Evolutionary conservation across 2,888 invertebrate genomes (phyloP).

Genomic region (Chrysina gloriosa): DNA sequence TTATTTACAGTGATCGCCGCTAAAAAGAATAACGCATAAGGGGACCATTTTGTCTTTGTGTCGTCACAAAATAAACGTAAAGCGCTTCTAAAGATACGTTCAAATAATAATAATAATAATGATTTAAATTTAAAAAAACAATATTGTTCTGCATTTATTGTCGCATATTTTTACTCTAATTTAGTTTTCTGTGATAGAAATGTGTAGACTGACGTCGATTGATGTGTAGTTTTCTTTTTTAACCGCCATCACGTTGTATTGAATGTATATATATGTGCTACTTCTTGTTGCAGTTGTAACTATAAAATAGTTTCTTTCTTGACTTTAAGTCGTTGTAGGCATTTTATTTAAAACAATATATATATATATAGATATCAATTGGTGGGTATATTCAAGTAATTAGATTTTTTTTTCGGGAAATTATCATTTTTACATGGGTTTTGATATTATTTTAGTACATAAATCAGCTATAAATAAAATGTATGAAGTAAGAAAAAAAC

Average conservation of each 20-base stretch:
- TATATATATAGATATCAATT: background rate
- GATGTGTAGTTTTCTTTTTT: conserved; percentile 19
- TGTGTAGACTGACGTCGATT: conserved; percentile 27
- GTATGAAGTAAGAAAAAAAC: background rate
- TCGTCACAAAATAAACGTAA: conserved; percentile 1
- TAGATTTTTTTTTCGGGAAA: conserved; percentile 13
- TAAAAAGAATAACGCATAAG: conserved; percentile 17
- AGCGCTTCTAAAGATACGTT: background rate
- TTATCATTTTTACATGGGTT: conserved; percentile 32
- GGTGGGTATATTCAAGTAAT: conserved; percentile 24
- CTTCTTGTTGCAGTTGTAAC: conserved; percentile 3
- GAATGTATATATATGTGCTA: conserved; percentile 15
- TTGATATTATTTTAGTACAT: conserved; percentile 31
- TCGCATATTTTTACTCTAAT: background rate
- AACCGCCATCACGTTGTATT: conserved; percentile 20
- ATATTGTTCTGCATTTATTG: conserved; percentile 18
- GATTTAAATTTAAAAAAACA: background rate
- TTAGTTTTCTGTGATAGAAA: conserved; percentile 31
- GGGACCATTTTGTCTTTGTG: conserved; percentile 31
- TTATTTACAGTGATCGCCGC: conserved; percentile 33
- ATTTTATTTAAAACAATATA: background rate
- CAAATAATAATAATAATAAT: background rate
- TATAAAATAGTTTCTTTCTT: background rate
- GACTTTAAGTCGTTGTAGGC: background rate
- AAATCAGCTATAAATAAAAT: conserved; percentile 6